Conservation (phyloP, 37 sponge, comb jelly and placozoan genomes). For the Chondrilla cf. caribensis region DNA sequence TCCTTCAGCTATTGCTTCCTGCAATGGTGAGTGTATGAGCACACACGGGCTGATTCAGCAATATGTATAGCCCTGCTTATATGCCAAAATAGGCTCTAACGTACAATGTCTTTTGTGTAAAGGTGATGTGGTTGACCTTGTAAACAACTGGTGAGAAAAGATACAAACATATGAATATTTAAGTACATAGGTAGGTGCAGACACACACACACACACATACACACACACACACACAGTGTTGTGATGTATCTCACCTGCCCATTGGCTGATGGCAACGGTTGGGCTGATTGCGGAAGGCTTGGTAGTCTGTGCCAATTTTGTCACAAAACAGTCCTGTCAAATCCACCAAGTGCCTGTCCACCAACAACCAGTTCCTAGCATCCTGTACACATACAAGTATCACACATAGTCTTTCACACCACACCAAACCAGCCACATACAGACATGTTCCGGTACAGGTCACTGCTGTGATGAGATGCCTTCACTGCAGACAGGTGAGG, state of each 20-base stretch:
- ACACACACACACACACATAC: no score
- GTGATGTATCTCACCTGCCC: conserved; percentile 35
- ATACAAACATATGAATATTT: background rate
- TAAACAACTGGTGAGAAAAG: conserved; percentile 48
- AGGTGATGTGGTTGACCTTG: conserved; percentile 58
- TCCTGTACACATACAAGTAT: conserved; percentile 22
- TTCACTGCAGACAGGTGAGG: conserved; percentile 30
- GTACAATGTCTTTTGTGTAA: conserved; percentile 59
- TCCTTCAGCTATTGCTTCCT: conserved; percentile 29
- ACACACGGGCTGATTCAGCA: background rate
- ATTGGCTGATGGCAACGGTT: conserved; percentile 25
- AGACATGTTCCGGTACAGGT: conserved; percentile 18
- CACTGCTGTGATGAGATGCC: background rate
- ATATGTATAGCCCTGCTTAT: background rate
- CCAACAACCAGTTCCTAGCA: conserved; percentile 64
- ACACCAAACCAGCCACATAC: background rate
- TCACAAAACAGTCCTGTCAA: conserved; percentile 61
- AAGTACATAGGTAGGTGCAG: no score
- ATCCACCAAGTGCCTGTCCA: conserved; percentile 60
- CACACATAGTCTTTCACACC: background rate
- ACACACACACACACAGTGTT: no score
- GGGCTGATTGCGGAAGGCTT: conserved; percentile 62
- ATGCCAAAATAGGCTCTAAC: no score
- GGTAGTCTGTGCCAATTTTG: conserved; percentile 65
- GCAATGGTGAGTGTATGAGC: background rate